Conservation (phyloP, 2,888 invertebrate species). For the Parnassius apollo region DNA sequence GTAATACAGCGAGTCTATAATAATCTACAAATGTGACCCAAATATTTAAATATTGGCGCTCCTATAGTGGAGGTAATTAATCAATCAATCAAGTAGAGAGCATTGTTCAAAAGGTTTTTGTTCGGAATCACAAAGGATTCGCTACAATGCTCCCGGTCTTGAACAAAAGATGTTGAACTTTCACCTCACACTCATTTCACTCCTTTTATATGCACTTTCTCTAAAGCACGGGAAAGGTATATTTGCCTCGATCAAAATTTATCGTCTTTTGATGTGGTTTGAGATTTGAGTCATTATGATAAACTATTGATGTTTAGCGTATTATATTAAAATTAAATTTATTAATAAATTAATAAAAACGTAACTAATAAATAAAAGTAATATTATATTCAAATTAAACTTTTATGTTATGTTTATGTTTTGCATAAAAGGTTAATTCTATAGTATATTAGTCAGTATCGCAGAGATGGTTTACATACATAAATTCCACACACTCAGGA, state of each 20-base stretch:
- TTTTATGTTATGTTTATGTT: no score
- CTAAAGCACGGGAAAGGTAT: constrained; percentile 27
- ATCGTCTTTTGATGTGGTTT: background rate
- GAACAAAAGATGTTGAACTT: constrained; percentile 55
- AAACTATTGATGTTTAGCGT: no score
- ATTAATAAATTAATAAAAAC: no score
- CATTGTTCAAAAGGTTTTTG: constrained; percentile 61
- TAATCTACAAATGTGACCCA: constrained; percentile 8
- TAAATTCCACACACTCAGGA: no score
- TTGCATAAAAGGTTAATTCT: no score
- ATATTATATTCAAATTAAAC: no score
- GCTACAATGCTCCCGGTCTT: constrained; percentile 47
- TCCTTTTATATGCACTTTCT: constrained; percentile 44
- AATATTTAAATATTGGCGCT: constrained; percentile 22
- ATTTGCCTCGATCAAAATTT: constrained; percentile 6
- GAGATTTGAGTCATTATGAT: background rate
- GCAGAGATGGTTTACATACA: no score
- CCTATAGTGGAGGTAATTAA: constrained; percentile 58
- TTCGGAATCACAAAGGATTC: constrained; percentile 55
- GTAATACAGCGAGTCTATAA: background rate
- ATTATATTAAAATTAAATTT: no score
- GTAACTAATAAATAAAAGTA: no score
- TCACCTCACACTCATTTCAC: constrained; percentile 48
- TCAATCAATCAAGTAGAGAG: constrained; percentile 57
- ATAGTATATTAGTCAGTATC: no score